A percentile compares a stretch with the other conserved stretches of the same genome.
phyloP scores from a whole-genome alignment of 1,140 invertebrate species.

The Potamilus streckersoni region DNA sequence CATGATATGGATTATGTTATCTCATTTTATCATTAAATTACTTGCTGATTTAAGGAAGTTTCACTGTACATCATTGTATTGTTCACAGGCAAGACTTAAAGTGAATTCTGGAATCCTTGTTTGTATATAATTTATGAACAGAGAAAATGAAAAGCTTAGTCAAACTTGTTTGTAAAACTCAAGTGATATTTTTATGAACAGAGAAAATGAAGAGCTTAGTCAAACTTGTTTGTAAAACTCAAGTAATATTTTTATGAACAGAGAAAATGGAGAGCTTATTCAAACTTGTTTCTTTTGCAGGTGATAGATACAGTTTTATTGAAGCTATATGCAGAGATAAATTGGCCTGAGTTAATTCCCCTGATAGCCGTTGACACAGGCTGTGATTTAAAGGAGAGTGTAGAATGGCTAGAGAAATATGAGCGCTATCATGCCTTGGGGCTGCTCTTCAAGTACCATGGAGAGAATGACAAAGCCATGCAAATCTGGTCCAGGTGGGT shows the following conservation, averaged over 20 bases:
- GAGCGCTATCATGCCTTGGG: conserved; percentile 65
- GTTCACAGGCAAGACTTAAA: too few species aligned
- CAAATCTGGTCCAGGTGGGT: conserved; percentile 64
- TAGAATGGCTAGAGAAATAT: conserved; percentile 63
- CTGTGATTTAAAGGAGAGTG: conserved; percentile 67
- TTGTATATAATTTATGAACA: background rate
- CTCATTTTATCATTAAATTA: too few species aligned
- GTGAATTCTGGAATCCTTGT: too few species aligned
- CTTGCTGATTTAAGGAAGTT: too few species aligned
- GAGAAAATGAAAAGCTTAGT: background rate
- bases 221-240: background rate
- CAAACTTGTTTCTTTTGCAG: conserved; percentile 47
- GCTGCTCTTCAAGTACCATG: conserved; percentile 63
- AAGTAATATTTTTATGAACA: too few species aligned
- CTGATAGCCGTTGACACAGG: conserved; percentile 63
- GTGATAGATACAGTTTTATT: conserved; percentile 69
- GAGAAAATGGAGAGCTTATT: background rate
- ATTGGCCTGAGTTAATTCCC: conserved; percentile 58
- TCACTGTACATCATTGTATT: too few species aligned
- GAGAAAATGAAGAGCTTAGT: background rate
- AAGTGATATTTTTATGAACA: too few species aligned
- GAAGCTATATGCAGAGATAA: conserved; percentile 68
- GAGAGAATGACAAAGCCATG: conserved; percentile 66
- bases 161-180: conserved; percentile 1
- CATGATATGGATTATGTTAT: too few species aligned